Evolutionary conservation across 2,113 vertebrate genomes (phyloP).

Genomic region (Melanerpes aurifrons): DNA sequence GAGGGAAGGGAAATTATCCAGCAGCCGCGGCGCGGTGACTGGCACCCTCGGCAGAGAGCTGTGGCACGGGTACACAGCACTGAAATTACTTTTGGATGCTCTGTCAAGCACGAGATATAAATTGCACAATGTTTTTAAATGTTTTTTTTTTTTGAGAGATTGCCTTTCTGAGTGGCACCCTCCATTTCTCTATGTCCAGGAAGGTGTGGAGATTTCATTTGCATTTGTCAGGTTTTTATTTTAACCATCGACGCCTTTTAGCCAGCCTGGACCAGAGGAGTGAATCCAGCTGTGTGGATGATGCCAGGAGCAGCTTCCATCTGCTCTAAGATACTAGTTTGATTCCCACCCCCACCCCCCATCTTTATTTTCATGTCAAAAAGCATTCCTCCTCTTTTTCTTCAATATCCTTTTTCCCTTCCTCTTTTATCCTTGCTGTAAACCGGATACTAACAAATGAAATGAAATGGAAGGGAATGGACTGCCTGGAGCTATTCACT

Average conservation of each 20-base stretch:
- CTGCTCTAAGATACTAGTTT: conserved; percentile 53
- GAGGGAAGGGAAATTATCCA: conserved; percentile 1
- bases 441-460: conserved; percentile 35
- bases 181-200: conserved; percentile 65
- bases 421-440: conserved; percentile 23
- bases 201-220: conserved; percentile 68
- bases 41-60: conserved; percentile 32
- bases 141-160: conserved; percentile 73
- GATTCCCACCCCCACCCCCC: conserved; percentile 11
- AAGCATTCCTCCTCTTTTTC: neutral
- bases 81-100: conserved; percentile 81
- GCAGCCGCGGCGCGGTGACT: neutral
- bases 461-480: conserved; percentile 59
- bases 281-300: conserved; percentile 38
- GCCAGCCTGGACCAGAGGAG: conserved; percentile 9
- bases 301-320: conserved; percentile 44
- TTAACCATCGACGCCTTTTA: neutral
- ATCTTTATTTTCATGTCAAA: conserved; percentile 50
- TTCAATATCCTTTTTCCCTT: neutral
- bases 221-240: conserved; percentile 61
- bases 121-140: conserved; percentile 79
- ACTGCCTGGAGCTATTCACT: conserved; percentile 36
- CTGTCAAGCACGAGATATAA: conserved; percentile 82
- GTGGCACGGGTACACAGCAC: neutral
- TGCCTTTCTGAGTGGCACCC: conserved; percentile 82